Evolutionary conservation across 2,888 invertebrate genomes (phyloP), one percentile per base, ranked within the genome.

Genomic region (Stenotaenia linearis): DNA sequence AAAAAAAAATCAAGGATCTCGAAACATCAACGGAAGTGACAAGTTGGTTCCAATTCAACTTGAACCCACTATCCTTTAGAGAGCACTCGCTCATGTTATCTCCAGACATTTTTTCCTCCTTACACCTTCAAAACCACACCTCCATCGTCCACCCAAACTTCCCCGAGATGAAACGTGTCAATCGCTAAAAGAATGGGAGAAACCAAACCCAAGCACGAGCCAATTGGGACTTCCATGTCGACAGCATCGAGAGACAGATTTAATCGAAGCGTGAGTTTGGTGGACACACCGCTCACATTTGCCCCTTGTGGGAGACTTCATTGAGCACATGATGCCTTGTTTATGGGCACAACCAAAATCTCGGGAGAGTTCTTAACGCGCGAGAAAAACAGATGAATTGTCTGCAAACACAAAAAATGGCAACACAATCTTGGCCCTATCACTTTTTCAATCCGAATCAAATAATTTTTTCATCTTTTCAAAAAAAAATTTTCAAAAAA

Each of bases 261-360:
- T 69, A 69, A 69, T 69, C 69, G 69, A 69, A 69, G 69, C 69
- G 69, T 69, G 69, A 69, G 69, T 69, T 69, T 69, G 69, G 69
- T 69, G 69, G 69, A 69, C 69, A 69, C 69, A 69, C 69, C 69
- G 28, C 28, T 69, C 69, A 69, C 69, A 69, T 69, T 69, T 69
- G 69, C 69, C 18, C 69, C 28, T 69, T 25, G 25, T 28, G 69
- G 28, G 69, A 69, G 69, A 28, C 69, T 69, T 69, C 69, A 69
- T 69, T 69, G 69, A 69, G 69, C 69, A 69, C 25, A 69, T 69
- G 69, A 69, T 69, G 69, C 69, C 28, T 69, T 69, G 69, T 69
- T 69, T 69, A 69, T 69, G 69, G 28, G 69, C 69, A 69, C 69
- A 69, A 69, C 69, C 25, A n/a, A 69, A 69, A 69, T 28, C 69